Evolutionary conservation across 2,797 vertebrate species (phyloP), one percentile per base, ranked within the genome.

Genomic region (Enteromius argenteus): DNA sequence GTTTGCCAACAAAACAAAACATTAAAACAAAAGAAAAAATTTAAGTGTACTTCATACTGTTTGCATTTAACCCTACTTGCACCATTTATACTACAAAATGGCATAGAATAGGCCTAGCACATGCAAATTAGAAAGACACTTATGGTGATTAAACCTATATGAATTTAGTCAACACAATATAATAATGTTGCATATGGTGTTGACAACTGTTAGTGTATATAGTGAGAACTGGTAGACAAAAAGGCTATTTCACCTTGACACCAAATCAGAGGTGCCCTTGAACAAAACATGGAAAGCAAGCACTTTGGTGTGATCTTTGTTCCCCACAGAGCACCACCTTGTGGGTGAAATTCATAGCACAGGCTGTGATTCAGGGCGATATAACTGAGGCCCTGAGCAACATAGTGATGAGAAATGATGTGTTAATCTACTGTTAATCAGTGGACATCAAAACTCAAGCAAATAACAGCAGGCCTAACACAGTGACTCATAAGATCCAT

Each of bases 231-330:
- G 37, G 19, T n/a, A 69, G 67, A 69, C 67, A 23, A n/a, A 67
- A 44, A 27, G 23, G 39, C 5, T 44, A 44, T 86, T 85, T 85
- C 84, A 88, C 84, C 87, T 87, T 88, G 72, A 83, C 42, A 79
- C 62, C 17, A 64, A 58, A 21, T 66, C 35, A 81, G n/a, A 14
- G 84, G 80, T 87, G 84, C 81, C 86, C 88, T 89, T 89, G 87
- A 82, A 88, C 72, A 83, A 86, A 90, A 88, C 62, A 87, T 85
- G 80, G 83, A 86, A 64, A 49, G 49, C 49, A 67, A 30, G 51
- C 35, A 21, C 21, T 42, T 69, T 23, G 8, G 19, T n/a, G 13
- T n/a, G 73, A 62, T 72, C 21, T 62, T 27, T 74, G 13, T 10
- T 3, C 56, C 15, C 74, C 81, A 23, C 21, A 82, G 77, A 76